Percentiles rank a stretch among this genome's conserved stretches.
Evolutionary conservation across 2,797 vertebrate genomes (phyloP).

Genomic region (Lacerta bilineata): DNA sequence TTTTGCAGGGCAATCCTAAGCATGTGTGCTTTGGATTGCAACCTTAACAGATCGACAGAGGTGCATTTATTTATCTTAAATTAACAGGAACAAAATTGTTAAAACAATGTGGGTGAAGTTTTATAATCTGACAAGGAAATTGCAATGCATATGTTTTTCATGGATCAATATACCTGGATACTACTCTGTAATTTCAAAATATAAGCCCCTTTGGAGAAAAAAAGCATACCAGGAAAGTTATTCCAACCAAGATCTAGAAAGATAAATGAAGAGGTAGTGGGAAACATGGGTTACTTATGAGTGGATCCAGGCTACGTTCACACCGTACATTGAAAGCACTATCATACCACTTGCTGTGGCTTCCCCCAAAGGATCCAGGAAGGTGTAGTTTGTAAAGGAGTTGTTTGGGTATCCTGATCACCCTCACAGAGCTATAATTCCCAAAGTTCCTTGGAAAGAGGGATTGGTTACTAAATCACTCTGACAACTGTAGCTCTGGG

Average conservation of each 20-base stretch:
- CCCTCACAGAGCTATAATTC: too few relatives aligned
- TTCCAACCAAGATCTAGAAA: background rate
- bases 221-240: background rate
- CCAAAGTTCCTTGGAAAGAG: too few relatives aligned
- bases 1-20: constrained; percentile 18
- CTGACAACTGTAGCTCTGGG: too few relatives aligned
- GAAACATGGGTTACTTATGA: background rate
- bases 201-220: background rate
- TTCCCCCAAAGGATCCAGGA: too few relatives aligned
- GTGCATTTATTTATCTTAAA: background rate
- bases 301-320: background rate
- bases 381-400: too few relatives aligned
- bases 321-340: too few relatives aligned
- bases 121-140: background rate
- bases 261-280: background rate
- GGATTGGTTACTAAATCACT: too few relatives aligned
- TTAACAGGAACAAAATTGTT: background rate
- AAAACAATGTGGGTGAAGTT: background rate
- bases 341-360: too few relatives aligned
- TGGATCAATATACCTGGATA: background rate
- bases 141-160: background rate
- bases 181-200: constrained; percentile 11
- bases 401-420: too few relatives aligned
- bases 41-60: background rate
- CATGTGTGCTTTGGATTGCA: background rate